Evolutionary conservation across 2,888 invertebrate species (phyloP).

Genomic region (Philereme vetulata): DNA sequence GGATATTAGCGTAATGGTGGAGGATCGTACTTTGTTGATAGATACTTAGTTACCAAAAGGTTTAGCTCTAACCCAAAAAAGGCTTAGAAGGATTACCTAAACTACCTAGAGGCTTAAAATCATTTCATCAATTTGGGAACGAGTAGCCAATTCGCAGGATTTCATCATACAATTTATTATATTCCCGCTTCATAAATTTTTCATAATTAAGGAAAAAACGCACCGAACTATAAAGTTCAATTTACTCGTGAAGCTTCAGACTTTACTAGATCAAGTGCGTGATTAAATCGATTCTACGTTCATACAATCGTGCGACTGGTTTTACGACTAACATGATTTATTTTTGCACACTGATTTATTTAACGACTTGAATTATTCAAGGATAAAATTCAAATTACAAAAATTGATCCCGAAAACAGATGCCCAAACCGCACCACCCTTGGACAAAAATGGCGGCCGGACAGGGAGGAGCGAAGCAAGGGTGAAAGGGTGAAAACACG

Average conservation of each 20-base stretch:
- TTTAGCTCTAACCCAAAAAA: constrained; percentile 16
- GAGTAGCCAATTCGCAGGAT: no score
- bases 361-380: constrained; percentile 20
- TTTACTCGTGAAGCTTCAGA: no score
- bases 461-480: constrained; percentile 51
- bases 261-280: background rate
- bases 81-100: background rate
- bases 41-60: constrained; percentile 32
- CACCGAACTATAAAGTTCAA: background rate
- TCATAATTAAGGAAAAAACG: background rate
- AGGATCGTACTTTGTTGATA: constrained; percentile 38
- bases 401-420: constrained; percentile 52
- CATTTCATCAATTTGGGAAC: no score
- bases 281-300: background rate
- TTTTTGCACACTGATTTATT: constrained; percentile 17
- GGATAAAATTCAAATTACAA: constrained; percentile 47
- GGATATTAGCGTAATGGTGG: constrained; percentile 41
- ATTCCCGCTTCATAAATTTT: background rate
- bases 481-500: constrained; percentile 52
- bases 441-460: constrained; percentile 64
- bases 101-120: background rate
- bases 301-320: constrained; percentile 7
- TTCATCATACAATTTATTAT: background rate
- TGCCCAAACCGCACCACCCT: constrained; percentile 48
- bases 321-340: constrained; percentile 13